These are phyloP conservation scores for Nothocercus julius DNA, from an alignment of 2,113 vertebrate genomes.

Conservation along the genomic window DNA sequence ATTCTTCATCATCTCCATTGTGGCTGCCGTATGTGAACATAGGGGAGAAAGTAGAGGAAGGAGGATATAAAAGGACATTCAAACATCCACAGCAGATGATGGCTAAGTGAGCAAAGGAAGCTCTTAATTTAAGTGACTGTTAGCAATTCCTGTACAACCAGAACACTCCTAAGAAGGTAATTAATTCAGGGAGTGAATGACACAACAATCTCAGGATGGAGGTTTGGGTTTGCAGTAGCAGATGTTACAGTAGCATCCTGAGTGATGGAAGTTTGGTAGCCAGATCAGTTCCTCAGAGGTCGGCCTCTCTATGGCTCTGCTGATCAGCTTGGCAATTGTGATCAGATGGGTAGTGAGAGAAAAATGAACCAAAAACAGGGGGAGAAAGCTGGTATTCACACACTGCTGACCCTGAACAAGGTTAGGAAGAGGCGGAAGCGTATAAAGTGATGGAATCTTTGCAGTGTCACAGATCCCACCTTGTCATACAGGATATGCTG, in stretches of 20 bases:
- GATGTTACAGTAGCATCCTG: neutral
- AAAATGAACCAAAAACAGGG: conserved; percentile 18
- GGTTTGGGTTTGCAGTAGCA: neutral
- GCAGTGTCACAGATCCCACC: neutral
- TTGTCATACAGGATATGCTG: neutral
- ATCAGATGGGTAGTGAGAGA: neutral
- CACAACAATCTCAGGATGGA: neutral
- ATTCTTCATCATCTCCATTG: neutral
- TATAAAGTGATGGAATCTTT: neutral
- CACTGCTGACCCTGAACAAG: conserved; percentile 43
- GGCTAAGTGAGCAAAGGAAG: neutral
- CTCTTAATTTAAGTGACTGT: neutral
- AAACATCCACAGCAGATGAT: neutral
- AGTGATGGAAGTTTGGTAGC: conserved; percentile 29
- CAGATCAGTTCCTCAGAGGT: conserved; percentile 19
- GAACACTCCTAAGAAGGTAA: neutral
- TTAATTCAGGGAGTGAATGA: neutral
- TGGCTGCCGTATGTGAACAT: neutral
- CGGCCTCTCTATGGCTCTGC: neutral
- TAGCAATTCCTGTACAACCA: neutral
- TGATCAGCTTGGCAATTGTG: conserved; percentile 17
- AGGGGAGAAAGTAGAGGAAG: neutral
- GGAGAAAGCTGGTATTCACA: conserved; percentile 21
- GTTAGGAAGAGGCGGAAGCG: neutral
- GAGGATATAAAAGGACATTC: neutral